A percentile compares a stretch with the other conserved stretches of the same genome.
phyloP scores from a whole-genome alignment of 2,888 invertebrate species.

The Pimpla rufipes region DNA sequence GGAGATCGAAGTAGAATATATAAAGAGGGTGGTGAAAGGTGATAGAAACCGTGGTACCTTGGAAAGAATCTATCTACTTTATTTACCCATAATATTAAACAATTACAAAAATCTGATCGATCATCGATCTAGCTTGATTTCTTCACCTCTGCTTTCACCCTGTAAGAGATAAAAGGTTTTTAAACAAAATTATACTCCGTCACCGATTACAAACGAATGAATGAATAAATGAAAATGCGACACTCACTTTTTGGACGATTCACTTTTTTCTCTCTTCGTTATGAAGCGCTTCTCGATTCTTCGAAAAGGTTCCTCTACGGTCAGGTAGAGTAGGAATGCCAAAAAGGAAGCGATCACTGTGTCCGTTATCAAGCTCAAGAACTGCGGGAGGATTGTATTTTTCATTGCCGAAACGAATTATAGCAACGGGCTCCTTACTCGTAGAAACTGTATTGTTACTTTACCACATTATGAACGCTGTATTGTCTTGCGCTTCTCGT shows the following conservation, averaged over 20 bases:
- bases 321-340: slow-evolving; percentile 74
- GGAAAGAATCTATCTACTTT: not conserved
- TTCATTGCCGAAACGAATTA: not conserved
- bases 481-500: slow-evolving; percentile 74
- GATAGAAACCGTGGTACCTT: no score
- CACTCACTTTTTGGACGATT: slow-evolving; percentile 30
- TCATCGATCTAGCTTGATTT: slow-evolving; percentile 44
- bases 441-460: no score
- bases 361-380: slow-evolving; percentile 76
- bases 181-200: no score
- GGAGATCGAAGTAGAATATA: no score
- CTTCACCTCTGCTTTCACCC: slow-evolving; percentile 23
- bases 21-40: no score
- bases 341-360: slow-evolving; percentile 72
- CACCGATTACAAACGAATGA: not conserved
- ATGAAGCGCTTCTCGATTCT: slow-evolving; percentile 76
- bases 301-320: slow-evolving; percentile 78
- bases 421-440: no score
- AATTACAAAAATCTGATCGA: not conserved
- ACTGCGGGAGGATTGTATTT: slow-evolving; percentile 65
- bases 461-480: slow-evolving; percentile 72
- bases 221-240: not conserved
- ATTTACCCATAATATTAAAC: not conserved
- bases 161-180: slow-evolving; percentile 14
- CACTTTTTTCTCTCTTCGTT: slow-evolving; percentile 58